Conservation (phyloP, 2,797 vertebrate genomes). For the Neosilurus mollespiculum region DNA sequence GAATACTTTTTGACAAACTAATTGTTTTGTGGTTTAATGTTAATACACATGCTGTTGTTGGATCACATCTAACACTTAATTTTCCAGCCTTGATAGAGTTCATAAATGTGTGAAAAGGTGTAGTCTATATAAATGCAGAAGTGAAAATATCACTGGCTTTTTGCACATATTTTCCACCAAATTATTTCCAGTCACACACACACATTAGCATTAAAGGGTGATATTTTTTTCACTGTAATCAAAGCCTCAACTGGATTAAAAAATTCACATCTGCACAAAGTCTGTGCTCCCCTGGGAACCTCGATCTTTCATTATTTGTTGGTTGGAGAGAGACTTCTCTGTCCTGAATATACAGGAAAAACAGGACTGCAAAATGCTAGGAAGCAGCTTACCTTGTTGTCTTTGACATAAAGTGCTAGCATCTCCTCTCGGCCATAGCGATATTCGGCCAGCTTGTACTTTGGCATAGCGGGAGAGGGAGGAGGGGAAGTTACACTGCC, state of each 20-base stretch:
- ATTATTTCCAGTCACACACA: background rate
- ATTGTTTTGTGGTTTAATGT: background rate
- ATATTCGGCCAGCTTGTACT: slow-evolving; percentile 94
- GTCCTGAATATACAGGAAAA: background rate
- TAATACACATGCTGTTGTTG: background rate
- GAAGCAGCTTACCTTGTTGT: slow-evolving; percentile 81
- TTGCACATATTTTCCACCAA: background rate
- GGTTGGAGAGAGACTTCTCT: background rate
- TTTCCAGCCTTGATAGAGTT: background rate
- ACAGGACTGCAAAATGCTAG: background rate
- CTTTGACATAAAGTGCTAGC: slow-evolving; percentile 95
- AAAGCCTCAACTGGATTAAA: background rate
- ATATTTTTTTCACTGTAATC: background rate
- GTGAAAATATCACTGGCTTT: background rate
- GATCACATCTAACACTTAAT: background rate
- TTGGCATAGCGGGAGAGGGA: slow-evolving; percentile 94
- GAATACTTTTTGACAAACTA: background rate
- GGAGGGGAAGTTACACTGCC: slow-evolving; percentile 89
- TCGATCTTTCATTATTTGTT: background rate
- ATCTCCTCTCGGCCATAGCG: slow-evolving; percentile 94
- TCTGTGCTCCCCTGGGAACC: background rate
- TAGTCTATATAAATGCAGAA: background rate
- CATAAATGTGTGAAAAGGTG: background rate
- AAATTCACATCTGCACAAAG: slow-evolving; percentile 7
- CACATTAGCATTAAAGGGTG: background rate